Evolutionary conservation across 2,113 vertebrate species (phyloP).

Genomic region (Chascanopsetta lugubris): DNA sequence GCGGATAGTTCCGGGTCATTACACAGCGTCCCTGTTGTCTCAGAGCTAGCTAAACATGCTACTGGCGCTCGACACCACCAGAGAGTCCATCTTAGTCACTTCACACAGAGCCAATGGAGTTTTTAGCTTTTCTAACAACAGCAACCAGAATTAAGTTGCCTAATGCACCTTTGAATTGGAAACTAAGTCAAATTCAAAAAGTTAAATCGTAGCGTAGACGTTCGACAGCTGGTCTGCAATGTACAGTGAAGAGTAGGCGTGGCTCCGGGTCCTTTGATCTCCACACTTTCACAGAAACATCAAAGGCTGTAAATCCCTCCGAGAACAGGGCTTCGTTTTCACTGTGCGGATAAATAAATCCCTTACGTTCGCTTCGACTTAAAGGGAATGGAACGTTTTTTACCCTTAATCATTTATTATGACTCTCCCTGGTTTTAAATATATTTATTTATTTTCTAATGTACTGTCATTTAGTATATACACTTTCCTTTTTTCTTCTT

Average conservation of each 20-base stretch:
- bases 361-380: constrained; percentile 17
- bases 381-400: constrained; percentile 60
- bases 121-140: too few relatives aligned
- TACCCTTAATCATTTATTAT: constrained; percentile 10
- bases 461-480: constrained; percentile 5
- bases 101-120: too few relatives aligned
- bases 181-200: constrained; percentile 29
- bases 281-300: constrained; percentile 15
- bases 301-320: constrained; percentile 7
- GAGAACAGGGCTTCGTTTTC: constrained; percentile 17
- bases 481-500: not conserved
- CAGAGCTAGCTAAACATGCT: too few relatives aligned
- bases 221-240: constrained; percentile 74
- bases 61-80: too few relatives aligned
- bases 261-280: constrained; percentile 27
- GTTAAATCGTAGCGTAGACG: constrained; percentile 5
- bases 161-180: too few relatives aligned
- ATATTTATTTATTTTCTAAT: constrained; percentile 63
- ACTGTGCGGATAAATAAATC: constrained; percentile 7
- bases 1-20: too few relatives aligned
- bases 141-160: too few relatives aligned
- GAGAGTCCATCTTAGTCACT: too few relatives aligned
- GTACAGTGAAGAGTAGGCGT: constrained; percentile 42
- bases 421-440: constrained; percentile 26
- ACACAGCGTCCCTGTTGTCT: too few relatives aligned